phyloP scores from a whole-genome alignment of 2,113 vertebrate genomes.

The Hippocampus zosterae region DNA sequence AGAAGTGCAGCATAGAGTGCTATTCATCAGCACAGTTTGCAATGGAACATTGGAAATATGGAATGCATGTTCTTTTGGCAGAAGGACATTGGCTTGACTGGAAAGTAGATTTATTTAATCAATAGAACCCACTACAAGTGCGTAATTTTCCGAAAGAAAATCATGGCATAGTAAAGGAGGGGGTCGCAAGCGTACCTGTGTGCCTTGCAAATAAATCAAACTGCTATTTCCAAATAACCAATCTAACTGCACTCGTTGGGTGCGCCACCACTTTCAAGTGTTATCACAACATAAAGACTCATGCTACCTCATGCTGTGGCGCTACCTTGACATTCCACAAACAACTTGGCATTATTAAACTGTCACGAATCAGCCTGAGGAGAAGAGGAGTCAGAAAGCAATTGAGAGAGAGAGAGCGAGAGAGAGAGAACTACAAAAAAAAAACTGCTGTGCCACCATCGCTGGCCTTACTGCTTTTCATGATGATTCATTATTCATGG shows the following conservation, averaged over 20 bases:
- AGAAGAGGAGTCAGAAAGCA: slow-evolving; percentile 49
- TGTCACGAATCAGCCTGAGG: slow-evolving; percentile 72
- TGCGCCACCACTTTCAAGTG: neutral
- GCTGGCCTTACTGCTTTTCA: slow-evolving; percentile 40
- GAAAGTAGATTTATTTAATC: slow-evolving; percentile 16
- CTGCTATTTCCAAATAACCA: neutral
- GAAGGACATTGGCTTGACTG: slow-evolving; percentile 25
- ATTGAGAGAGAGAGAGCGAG: slow-evolving; percentile 37
- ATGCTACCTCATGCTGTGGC: slow-evolving; percentile 51
- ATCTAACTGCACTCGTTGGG: neutral
- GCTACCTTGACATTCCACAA: slow-evolving; percentile 74
- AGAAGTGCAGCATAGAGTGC: slow-evolving; percentile 57
- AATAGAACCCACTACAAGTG: neutral
- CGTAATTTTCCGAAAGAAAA: slow-evolving; percentile 4
- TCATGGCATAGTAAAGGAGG: neutral
- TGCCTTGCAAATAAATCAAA: neutral
- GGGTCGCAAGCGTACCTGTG: neutral
- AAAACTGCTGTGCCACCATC: slow-evolving; percentile 50
- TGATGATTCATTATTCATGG: slow-evolving; percentile 68
- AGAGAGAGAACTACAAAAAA: slow-evolving; percentile 16
- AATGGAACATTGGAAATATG: slow-evolving; percentile 76
- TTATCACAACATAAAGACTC: slow-evolving; percentile 24
- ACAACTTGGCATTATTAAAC: slow-evolving; percentile 77
- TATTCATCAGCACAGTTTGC: slow-evolving; percentile 65
- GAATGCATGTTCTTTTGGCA: slow-evolving; percentile 73